Evolutionary conservation across 1,140 invertebrate genomes (phyloP), one percentile per base, ranked within the genome.

Genomic region (Musca vetustissima): DNA sequence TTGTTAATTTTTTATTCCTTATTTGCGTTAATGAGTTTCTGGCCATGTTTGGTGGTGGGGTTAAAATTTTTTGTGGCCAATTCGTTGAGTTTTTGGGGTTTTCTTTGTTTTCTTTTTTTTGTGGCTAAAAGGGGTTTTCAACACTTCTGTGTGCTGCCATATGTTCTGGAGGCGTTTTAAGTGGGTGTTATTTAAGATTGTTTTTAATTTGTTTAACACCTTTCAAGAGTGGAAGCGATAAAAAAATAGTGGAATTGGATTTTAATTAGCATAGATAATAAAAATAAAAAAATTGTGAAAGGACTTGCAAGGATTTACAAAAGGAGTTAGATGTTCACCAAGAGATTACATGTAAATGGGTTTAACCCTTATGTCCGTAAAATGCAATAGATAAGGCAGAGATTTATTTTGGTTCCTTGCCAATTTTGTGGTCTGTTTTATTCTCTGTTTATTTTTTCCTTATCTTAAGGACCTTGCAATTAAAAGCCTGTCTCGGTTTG

Each of bases 171-270:
- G 57, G 57, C 57, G 57, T 61, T 61, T 13, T 43, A 61, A 36
- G 57, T 61, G 57, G 57, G 57, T 61, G 57, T 61, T 61, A n/a
- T 43, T 17, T 9, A 36, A 61, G 57, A 61, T 61, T 61, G 57
- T 43, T 61, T 61, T 61, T 19, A 61, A 61, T 28, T 61, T 61
- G 36, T 43, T 61, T 19, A 61, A 61, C 57, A 61, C 57, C 28
- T 61, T 21, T 19, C 17, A 2, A 36, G 36, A 11, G 55, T 61
- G 17, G 17, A 21, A 19, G 36, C 3, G 15, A 24, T 2, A 32
- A 32, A 32, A 32, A 32, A 32, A 9, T 32, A 43, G 1, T 43
- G 36, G 36, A 57, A 32, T 28, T 15, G 53, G 7, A 25, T 57
- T 57, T 57, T 57, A 57, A 57, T 57, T 57, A 61, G 53, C 22